phyloP scores from a whole-genome alignment of 1,140 invertebrate genomes.

The Trialeurodes vaporariorum region DNA sequence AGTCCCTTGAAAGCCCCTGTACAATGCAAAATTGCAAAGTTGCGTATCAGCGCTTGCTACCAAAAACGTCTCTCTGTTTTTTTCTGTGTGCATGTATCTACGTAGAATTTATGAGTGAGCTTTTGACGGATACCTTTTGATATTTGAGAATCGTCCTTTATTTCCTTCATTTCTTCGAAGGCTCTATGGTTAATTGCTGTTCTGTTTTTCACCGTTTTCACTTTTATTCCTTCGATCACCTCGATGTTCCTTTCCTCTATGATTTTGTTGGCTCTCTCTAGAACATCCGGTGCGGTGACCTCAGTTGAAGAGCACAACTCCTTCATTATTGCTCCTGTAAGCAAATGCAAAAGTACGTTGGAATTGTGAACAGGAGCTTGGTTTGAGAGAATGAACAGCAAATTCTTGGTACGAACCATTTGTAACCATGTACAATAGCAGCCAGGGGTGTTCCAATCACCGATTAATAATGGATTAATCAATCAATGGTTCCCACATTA shows the following conservation, averaged over 20 bases:
- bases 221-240: conserved; percentile 8
- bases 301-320: neutral
- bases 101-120: neutral
- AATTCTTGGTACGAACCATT: no score
- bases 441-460: no score
- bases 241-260: conserved; percentile 1
- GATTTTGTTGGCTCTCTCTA: neutral
- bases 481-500: no score
- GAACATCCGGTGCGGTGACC: neutral
- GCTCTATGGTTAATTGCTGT: conserved; percentile 14
- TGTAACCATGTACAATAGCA: no score
- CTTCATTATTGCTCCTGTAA: neutral
- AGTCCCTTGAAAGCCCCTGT: no score
- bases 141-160: conserved; percentile 3
- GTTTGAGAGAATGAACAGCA: no score
- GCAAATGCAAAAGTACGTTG: no score
- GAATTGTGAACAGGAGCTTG: no score
- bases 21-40: no score
- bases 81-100: neutral
- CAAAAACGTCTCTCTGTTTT: no score
- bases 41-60: no score
- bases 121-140: neutral
- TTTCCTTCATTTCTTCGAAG: conserved; percentile 5
- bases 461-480: no score
- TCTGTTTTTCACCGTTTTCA: conserved; percentile 14